A percentile compares a stretch with the other conserved stretches of the same genome.
These are phyloP conservation scores for Tachina lurida DNA, from an alignment of 2,888 invertebrate species.

Conservation along the genomic window DNA sequence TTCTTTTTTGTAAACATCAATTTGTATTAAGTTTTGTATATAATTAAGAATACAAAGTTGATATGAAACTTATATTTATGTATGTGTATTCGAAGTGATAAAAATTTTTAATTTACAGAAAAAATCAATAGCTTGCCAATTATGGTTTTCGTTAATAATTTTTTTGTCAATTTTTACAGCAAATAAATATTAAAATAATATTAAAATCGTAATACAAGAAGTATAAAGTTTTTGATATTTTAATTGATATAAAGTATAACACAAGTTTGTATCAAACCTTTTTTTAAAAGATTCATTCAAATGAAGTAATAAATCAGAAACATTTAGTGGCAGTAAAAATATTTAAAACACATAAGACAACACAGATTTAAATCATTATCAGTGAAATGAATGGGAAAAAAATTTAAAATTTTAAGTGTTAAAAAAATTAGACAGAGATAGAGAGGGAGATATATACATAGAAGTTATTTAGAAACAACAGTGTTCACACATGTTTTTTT, in stretches of 20 bases:
- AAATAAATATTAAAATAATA: too few species aligned
- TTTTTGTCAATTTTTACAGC: too few species aligned
- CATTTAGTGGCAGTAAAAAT: conserved; percentile 1
- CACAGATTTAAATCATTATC: conserved; percentile 2
- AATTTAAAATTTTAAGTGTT: conserved; percentile 16
- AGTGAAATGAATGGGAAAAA: neutral
- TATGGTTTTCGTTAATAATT: too few species aligned
- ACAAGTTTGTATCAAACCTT: neutral
- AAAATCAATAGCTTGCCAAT: too few species aligned
- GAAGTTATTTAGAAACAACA: neutral
- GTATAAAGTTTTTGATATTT: too few species aligned
- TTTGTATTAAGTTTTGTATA: too few species aligned
- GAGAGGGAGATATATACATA: neutral
- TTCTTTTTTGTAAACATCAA: too few species aligned
- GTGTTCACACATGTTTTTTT: neutral
- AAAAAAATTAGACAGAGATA: conserved; percentile 39
- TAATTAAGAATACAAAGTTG: too few species aligned
- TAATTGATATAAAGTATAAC: neutral
- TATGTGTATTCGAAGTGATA: too few species aligned
- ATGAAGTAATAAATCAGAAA: neutral
- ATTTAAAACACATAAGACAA: conserved; percentile 44
- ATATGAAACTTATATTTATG: too few species aligned
- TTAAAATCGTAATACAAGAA: too few species aligned
- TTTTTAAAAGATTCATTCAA: neutral
- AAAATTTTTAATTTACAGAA: too few species aligned